Evolutionary conservation across 2,888 invertebrate species (phyloP).

Genomic region (Cataglyphis rosenhaueri): DNA sequence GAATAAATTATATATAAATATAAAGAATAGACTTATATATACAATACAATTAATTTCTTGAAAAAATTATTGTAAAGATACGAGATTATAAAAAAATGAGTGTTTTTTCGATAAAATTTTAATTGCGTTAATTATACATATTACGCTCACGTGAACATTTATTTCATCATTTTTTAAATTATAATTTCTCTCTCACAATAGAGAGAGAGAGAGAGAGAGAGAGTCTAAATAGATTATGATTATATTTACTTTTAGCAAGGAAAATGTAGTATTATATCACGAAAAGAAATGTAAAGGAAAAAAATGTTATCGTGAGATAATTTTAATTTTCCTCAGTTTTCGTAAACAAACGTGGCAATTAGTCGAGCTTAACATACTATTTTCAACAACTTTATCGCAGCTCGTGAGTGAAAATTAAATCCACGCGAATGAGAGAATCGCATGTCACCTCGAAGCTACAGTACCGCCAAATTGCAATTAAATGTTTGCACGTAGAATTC

Average conservation of each 20-base stretch:
- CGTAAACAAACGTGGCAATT: slow-evolving; percentile 63
- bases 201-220: background rate
- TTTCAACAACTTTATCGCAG: slow-evolving; percentile 51
- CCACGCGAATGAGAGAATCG: slow-evolving; percentile 69
- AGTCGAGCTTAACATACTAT: slow-evolving; percentile 68
- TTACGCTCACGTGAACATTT: background rate
- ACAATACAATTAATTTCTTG: background rate
- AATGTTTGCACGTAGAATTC: slow-evolving; percentile 40
- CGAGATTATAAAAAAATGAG: background rate
- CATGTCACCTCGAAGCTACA: slow-evolving; percentile 61
- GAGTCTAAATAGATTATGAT: background rate
- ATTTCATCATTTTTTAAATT: background rate
- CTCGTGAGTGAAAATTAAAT: slow-evolving; percentile 57
- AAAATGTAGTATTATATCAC: background rate
- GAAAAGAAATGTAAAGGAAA: background rate
- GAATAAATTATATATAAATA: background rate
- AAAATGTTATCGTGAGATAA: background rate
- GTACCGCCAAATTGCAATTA: slow-evolving; percentile 63
- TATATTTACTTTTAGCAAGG: background rate
- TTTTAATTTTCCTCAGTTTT: slow-evolving; percentile 16
- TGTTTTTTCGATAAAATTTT: slow-evolving; percentile 20
- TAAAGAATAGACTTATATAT: background rate
- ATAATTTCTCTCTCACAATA: background rate
- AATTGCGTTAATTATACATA: slow-evolving; percentile 22
- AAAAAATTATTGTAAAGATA: slow-evolving; percentile 14